Evolutionary conservation across 2,888 invertebrate species (phyloP).

Genomic region (Lordiphosa fenestrarum): DNA sequence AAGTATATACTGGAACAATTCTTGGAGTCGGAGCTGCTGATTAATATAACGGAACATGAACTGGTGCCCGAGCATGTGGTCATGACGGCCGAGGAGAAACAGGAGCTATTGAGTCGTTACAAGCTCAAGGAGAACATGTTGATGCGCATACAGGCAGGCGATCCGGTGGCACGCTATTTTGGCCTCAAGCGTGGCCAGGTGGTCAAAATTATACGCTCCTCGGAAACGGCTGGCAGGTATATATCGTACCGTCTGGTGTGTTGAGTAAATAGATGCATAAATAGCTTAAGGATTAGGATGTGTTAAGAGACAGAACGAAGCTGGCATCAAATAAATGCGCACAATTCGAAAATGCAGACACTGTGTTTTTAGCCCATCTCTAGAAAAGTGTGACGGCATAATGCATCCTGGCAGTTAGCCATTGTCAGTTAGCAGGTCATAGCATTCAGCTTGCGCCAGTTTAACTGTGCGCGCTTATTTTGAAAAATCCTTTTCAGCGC

Average conservation of each 20-base stretch:
- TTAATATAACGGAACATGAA: constrained; percentile 99
- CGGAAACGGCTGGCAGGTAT: constrained; percentile 98
- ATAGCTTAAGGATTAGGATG: background rate
- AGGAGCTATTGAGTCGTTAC: constrained; percentile 94
- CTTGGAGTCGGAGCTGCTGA: constrained; percentile 95
- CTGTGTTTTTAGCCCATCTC: too few relatives aligned
- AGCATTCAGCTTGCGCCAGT: background rate
- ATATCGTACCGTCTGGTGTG: constrained; percentile 98
- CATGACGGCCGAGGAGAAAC: constrained; percentile 98
- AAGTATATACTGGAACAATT: constrained; percentile 99
- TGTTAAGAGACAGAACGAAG: too few relatives aligned
- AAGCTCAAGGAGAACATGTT: constrained; percentile 99
- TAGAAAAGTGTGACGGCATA: too few relatives aligned
- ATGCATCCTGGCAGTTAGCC: background rate
- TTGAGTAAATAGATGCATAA: constrained; percentile 68
- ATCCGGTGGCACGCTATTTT: constrained; percentile 99
- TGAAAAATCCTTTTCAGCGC: constrained; percentile 6
- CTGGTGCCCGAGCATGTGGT: constrained; percentile 99
- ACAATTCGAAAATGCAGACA: too few relatives aligned
- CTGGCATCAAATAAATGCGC: too few relatives aligned
- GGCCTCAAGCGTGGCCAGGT: constrained; percentile 99
- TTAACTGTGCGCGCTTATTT: background rate
- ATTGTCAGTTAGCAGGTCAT: background rate
- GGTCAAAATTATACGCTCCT: constrained; percentile 98
- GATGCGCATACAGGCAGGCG: constrained; percentile 99